These are phyloP conservation scores for Frieseomelitta varia DNA, from an alignment of 1,140 invertebrate genomes.

Conservation along the genomic window DNA sequence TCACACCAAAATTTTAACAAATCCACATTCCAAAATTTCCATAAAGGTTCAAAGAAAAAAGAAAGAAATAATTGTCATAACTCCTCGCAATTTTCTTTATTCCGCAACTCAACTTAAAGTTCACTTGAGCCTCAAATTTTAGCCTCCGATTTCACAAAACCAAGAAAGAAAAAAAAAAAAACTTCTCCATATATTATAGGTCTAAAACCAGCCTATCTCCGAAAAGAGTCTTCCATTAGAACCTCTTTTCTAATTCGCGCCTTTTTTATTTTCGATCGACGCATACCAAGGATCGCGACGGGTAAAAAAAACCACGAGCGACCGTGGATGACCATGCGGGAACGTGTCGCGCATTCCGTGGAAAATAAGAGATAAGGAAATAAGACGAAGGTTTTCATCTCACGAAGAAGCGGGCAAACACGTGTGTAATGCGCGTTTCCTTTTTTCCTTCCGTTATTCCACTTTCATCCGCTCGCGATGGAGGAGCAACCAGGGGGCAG, in stretches of 20 bases:
- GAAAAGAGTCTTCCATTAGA: background rate
- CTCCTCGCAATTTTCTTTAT: no score
- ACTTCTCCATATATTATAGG: background rate
- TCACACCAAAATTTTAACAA: no score
- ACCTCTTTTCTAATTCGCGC: background rate
- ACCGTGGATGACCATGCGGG: conserved; percentile 6
- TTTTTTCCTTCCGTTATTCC: conserved; percentile 51
- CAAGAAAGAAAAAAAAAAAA: no score
- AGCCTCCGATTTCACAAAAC: no score
- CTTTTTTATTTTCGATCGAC: background rate
- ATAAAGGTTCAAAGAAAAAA: no score
- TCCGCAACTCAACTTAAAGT: no score
- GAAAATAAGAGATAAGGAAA: conserved; percentile 51
- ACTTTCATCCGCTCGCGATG: conserved; percentile 43
- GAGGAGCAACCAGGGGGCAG: conserved; percentile 39
- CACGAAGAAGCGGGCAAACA: conserved; percentile 26
- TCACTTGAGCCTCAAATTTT: no score
- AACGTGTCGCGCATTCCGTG: conserved; percentile 35
- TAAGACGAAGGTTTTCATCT: conserved; percentile 34
- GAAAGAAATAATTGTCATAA: no score
- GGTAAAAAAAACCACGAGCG: background rate
- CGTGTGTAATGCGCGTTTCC: conserved; percentile 53
- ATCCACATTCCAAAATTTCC: no score
- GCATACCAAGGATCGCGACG: conserved; percentile 2
- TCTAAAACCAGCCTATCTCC: background rate